Evolutionary conservation across 2,113 vertebrate species (phyloP).

Genomic region (Odocoileus virginianus): DNA sequence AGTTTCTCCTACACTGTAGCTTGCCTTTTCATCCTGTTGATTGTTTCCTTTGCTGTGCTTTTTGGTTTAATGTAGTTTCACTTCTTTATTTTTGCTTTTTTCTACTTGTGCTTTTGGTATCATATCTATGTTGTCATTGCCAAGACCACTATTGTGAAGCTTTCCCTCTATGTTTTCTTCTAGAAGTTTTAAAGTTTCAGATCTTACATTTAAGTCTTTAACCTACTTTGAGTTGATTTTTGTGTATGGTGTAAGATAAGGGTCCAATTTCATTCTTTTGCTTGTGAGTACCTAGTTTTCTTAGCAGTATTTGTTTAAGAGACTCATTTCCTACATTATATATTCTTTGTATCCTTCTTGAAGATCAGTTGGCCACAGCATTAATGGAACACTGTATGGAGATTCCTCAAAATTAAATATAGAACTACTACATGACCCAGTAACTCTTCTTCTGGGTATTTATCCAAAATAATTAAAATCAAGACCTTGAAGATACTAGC

Average conservation of each 20-base stretch:
- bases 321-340: too few species aligned
- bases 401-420: background rate
- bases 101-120: background rate
- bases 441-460: background rate
- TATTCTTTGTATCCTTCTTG: background rate
- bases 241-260: background rate
- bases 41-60: background rate
- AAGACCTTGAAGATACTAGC: background rate
- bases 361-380: background rate
- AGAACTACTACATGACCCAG: background rate
- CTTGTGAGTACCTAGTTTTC: background rate
- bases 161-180: background rate
- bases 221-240: background rate
- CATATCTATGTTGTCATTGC: background rate
- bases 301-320: background rate
- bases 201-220: background rate
- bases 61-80: background rate
- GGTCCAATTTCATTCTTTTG: background rate
- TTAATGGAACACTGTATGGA: background rate
- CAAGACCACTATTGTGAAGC: background rate
- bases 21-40: background rate
- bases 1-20: background rate
- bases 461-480: background rate
- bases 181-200: background rate
- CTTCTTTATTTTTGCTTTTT: background rate